Percentiles rank a stretch among this genome's conserved stretches.
Conservation (phyloP, 2,888 invertebrate genomes). For the Caenorhabditis sulstoni region DNA sequence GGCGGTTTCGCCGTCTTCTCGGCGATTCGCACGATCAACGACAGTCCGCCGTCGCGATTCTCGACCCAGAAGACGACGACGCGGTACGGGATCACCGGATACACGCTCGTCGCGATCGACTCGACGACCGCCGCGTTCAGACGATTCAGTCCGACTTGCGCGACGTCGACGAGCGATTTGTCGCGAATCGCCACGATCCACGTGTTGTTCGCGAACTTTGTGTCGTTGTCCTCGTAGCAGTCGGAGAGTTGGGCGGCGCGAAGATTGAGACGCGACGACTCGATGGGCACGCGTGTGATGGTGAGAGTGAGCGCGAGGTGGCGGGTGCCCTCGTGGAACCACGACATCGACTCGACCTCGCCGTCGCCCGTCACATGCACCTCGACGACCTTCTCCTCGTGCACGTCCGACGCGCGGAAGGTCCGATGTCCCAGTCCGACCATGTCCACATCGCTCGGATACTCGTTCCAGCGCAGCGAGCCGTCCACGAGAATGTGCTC, state of each 20-base stretch:
- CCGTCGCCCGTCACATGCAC: constrained; percentile 29
- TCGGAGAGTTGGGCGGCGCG: constrained; percentile 30
- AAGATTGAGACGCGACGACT: constrained; percentile 12
- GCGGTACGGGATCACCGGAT: constrained; percentile 51
- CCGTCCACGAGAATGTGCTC: constrained; percentile 22
- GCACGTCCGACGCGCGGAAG: background rate
- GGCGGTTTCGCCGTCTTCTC: constrained; percentile 44
- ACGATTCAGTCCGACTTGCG: constrained; percentile 35
- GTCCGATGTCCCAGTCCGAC: constrained; percentile 24
- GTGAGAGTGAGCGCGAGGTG: constrained; percentile 9
- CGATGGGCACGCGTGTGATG: constrained; percentile 16
- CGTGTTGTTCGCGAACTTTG: constrained; percentile 44
- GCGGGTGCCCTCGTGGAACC: background rate
- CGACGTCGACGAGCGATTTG: constrained; percentile 34
- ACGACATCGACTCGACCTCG: constrained; percentile 25
- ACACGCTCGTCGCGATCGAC: constrained; percentile 36
- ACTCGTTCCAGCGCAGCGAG: background rate
- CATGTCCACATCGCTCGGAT: constrained; percentile 25
- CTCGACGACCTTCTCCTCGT: constrained; percentile 15
- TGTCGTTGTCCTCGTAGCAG: constrained; percentile 30
- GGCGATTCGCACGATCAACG: constrained; percentile 36
- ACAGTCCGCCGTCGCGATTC: constrained; percentile 25
- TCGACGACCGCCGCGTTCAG: constrained; percentile 40
- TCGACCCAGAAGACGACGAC: constrained; percentile 44
- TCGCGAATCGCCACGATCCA: constrained; percentile 51